These are phyloP conservation scores for Hyla sarda DNA, from an alignment of 2,113 vertebrate genomes.

Conservation along the genomic window DNA sequence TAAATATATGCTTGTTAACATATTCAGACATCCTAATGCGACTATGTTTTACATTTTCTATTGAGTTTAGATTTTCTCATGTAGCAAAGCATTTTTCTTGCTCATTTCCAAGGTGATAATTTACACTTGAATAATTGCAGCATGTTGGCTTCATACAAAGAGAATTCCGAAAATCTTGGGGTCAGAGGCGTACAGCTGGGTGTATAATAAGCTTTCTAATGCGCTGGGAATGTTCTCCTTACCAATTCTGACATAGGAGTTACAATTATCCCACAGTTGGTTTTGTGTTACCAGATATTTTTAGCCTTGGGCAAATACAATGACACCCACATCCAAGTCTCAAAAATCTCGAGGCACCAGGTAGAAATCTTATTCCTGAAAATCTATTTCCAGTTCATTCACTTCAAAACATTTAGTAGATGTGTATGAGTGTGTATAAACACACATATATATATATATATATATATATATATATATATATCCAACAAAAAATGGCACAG, in stretches of 20 bases:
- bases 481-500: too few relatives aligned
- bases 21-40: not conserved
- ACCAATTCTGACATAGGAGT: not conserved
- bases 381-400: not conserved
- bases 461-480: too few relatives aligned
- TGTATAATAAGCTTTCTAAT: constrained; percentile 17
- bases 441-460: too few relatives aligned
- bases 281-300: constrained; percentile 22
- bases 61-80: not conserved
- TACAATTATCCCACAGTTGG: constrained; percentile 18
- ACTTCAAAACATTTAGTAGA: too few relatives aligned
- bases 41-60: not conserved
- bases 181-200: constrained; percentile 3
- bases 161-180: constrained; percentile 17
- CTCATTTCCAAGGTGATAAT: constrained; percentile 28
- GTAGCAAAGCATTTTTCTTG: constrained; percentile 11
- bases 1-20: constrained; percentile 19
- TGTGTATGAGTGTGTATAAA: too few relatives aligned
- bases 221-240: not conserved
- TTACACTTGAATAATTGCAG: constrained; percentile 40
- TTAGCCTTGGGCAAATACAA: not conserved
- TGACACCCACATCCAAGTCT: not conserved
- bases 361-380: not conserved
- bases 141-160: constrained; percentile 19
- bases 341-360: not conserved